Conservation (phyloP, 2,797 vertebrate genomes). For the Rhadinocentrus ornatus region DNA sequence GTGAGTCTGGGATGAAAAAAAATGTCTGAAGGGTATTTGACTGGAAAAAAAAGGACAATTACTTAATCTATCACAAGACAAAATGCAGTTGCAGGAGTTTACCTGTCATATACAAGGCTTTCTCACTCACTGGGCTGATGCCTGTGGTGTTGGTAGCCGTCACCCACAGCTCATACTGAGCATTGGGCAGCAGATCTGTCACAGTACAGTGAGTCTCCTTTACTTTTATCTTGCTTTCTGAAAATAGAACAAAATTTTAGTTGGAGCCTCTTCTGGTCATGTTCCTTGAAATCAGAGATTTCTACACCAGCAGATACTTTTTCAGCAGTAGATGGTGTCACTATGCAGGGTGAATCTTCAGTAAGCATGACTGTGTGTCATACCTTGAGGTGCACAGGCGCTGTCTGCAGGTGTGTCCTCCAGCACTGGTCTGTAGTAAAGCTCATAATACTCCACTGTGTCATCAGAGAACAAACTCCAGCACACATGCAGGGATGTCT, state of each 20-base stretch:
- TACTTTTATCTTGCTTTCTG: conserved; percentile 85
- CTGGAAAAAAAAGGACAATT: not conserved
- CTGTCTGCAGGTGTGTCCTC: conserved; percentile 73
- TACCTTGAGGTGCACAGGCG: conserved; percentile 79
- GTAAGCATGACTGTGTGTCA: conserved; percentile 14
- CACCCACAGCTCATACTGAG: conserved; percentile 97
- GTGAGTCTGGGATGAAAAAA: not conserved
- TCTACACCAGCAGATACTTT: not conserved
- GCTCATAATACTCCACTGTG: conserved; percentile 90
- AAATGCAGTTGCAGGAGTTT: conserved; percentile 4
- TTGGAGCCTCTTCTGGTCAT: not conserved
- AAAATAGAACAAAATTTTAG: conserved; percentile 19
- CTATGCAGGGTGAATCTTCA: conserved; percentile 13
- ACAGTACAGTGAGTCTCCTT: conserved; percentile 95
- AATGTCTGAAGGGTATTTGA: not conserved
- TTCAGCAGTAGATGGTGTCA: conserved; percentile 42
- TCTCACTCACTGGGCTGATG: conserved; percentile 91
- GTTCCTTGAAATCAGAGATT: not conserved
- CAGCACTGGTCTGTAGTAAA: conserved; percentile 87
- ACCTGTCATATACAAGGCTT: conserved; percentile 94
- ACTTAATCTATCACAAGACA: conserved; percentile 13
- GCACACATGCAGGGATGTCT: conserved; percentile 89
- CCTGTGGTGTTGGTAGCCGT: conserved; percentile 91
- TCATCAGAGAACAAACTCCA: conserved; percentile 96
- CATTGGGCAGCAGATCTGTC: conserved; percentile 87